Base-by-base conservation (phyloP, 1,140 invertebrate species). In the Trypoxylus dichotomus region DNA sequence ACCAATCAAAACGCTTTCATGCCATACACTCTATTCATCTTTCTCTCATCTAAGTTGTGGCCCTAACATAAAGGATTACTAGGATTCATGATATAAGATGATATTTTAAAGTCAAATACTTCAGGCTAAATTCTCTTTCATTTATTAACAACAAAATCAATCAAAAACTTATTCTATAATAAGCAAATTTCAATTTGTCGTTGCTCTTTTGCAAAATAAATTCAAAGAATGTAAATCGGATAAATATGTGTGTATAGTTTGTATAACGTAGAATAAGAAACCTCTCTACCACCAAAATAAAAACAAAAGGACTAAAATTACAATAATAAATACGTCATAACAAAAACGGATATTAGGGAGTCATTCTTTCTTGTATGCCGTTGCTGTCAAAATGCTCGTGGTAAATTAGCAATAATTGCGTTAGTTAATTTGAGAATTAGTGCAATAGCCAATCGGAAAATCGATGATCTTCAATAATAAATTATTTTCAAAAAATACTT, bases 281-380 rank as follows among this genome's bases (percentile, higher is more conserved):
- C 84, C 83, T 85, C 84, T 85, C 84, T 84, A 85, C 83, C 47
- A 77, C 37, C 42, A 77, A 77, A 71, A 29, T n/a, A 21, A 2
- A 71, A 71, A n/a, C n/a, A 54, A 54, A 54, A 54, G 19, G 19
- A 54, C 15, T 19, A 19, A n/a, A 54, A 6, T n/a, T 19, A 54
- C 19, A 54, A 54, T 54, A 54, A 68, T 27, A 10, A 24, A 24
- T 27, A 7, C 21, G 21, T 68, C 60, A 68, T 27, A 68, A 24
- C 47, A 54, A n/a, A 54, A 54, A n/a, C 47, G 47, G 47, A 54
- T 68, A 25, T 68, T 68, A 68, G 60, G 60, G 60, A 68, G 60
- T 24, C 60, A 68, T 68, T 68, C 60, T 21, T 11, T 29, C 8
- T 15, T 68, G 60, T 68, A 29, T 68, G 60, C 60, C 24, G 19